Base-by-base conservation (phyloP, 2,113 vertebrate species). In the Copsychus sechellarum region DNA sequence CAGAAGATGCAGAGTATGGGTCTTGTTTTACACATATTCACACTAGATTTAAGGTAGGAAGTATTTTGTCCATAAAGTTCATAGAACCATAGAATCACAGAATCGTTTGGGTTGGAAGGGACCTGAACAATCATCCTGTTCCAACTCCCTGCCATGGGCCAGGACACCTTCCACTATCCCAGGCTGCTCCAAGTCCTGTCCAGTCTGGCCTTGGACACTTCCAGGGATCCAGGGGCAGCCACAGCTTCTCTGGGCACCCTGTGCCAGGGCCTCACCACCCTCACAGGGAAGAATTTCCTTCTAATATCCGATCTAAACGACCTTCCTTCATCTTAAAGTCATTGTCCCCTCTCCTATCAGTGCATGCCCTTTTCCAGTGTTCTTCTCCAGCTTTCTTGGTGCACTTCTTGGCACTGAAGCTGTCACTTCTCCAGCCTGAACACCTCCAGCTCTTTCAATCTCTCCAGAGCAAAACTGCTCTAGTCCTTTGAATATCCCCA, bases 151-250 rank as follows among this genome's bases (percentile, higher is more conserved):
- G 18, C 38, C 2, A 7, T 33, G 0, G 43, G 5, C 36, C 60
- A 28, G 12, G n/a, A 45, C 18, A 53, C 2, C 6, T 33, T 2
- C 54, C 18, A 54, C 12, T 12, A 10, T 0, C 1, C 21, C 34
- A 56, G 16, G 3, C 2, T 80, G 17, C 2, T 80, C 31, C 11
- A 42, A 56, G 11, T 3, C 6, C 8, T 0, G 0, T 80, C 48
- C 34, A 64, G 0, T 4, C 21, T 48, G 57, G 11, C 25, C 21
- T 22, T 31, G 21, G 14, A 48, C 31, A 31, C 9, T 64, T 42
- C 5, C 34, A 62, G 38, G 4, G 5, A 40, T 31, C 25, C 42
- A 58, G 65, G 24, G 7, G 5, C 14, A 62, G 28, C 20, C 40
- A 31, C 11, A 42, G 5, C 5, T 64, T 18, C 42, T 26, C 42